phyloP scores from a whole-genome alignment of 2,888 invertebrate species.

The Hypsopygia costalis region DNA sequence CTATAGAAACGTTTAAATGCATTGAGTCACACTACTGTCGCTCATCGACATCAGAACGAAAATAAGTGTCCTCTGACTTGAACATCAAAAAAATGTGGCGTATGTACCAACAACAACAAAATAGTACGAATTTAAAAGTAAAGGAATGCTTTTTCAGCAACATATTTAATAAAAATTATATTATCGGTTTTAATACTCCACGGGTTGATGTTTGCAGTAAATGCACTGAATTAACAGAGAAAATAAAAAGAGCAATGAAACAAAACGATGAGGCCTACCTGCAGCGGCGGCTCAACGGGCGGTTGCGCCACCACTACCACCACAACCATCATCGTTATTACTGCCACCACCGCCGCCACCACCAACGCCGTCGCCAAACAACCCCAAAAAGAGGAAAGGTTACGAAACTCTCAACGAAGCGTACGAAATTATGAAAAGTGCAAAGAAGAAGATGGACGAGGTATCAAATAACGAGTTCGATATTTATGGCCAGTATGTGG shows the following conservation, averaged over 20 bases:
- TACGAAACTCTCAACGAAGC: too few relatives aligned
- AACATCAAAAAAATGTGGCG: slow-evolving; percentile 14
- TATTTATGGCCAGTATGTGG: too few relatives aligned
- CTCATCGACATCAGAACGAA: slow-evolving; percentile 17
- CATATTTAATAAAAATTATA: slow-evolving; percentile 14
- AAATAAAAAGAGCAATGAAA: slow-evolving; percentile 8
- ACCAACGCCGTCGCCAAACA: too few relatives aligned
- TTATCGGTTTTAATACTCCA: slow-evolving; percentile 13
- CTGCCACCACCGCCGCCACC: too few relatives aligned
- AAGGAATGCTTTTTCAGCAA: slow-evolving; percentile 10
- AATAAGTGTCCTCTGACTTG: slow-evolving; percentile 17
- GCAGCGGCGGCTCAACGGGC: too few relatives aligned
- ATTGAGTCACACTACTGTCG: slow-evolving; percentile 1
- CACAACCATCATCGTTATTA: too few relatives aligned
- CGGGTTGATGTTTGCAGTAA: slow-evolving; percentile 9
- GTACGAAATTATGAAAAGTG: too few relatives aligned
- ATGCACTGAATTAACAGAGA: slow-evolving; percentile 10
- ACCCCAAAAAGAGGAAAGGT: too few relatives aligned
- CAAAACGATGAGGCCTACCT: too few relatives aligned
- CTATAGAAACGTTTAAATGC: slow-evolving; percentile 21
- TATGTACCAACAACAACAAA: slow-evolving; percentile 7
- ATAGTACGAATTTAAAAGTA: slow-evolving; percentile 4
- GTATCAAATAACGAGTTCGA: too few relatives aligned
- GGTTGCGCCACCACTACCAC: too few relatives aligned
- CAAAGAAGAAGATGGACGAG: too few relatives aligned